Evolutionary conservation across 2,113 vertebrate genomes (phyloP).

Genomic region (Grammomys dolichurus): DNA sequence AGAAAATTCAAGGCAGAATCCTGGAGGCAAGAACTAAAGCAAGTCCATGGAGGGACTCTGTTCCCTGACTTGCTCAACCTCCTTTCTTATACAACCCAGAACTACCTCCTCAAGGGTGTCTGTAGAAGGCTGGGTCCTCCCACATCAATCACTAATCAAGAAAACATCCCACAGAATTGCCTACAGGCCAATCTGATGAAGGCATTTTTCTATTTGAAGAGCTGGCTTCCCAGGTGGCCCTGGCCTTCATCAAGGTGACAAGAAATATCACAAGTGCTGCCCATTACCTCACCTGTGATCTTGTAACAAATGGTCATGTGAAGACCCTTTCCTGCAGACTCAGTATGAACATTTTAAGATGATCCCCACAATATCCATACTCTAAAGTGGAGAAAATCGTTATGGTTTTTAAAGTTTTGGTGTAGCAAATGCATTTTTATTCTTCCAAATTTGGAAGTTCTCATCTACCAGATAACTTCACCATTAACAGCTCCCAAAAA

Average conservation of each 20-base stretch:
- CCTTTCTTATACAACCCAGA: background rate
- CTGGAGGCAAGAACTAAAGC: background rate
- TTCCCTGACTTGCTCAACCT: background rate
- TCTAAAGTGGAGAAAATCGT: conserved; percentile 5
- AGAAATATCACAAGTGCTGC: background rate
- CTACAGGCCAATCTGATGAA: background rate
- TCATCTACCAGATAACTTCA: background rate
- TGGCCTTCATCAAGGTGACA: background rate
- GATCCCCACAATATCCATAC: background rate
- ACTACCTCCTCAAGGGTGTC: background rate
- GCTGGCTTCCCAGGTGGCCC: background rate
- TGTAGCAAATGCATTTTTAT: background rate
- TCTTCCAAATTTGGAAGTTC: conserved; percentile 32
- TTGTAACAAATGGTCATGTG: background rate
- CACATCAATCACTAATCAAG: background rate
- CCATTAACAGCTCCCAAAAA: background rate
- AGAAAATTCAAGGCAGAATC: background rate
- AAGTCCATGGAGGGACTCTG: background rate
- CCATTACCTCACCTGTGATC: background rate
- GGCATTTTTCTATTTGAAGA: background rate
- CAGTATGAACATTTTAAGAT: conserved; percentile 10
- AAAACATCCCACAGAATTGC: background rate
- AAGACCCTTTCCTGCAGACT: background rate
- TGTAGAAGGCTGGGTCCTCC: background rate
- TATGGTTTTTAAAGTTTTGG: background rate